phyloP scores from a whole-genome alignment of 1,140 invertebrate genomes.

The Bombus sylvicola region DNA sequence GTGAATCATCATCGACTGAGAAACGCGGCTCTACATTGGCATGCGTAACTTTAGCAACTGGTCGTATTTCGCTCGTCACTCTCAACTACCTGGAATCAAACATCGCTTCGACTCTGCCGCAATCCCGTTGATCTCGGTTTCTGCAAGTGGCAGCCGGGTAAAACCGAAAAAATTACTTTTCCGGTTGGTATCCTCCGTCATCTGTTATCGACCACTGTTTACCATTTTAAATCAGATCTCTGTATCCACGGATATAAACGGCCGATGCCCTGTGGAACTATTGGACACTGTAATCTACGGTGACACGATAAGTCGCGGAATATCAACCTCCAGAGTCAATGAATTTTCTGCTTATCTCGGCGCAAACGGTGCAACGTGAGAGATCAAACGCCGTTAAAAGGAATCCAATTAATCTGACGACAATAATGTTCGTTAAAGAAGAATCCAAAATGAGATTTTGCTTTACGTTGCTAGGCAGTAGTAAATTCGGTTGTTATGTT shows the following conservation, averaged over 20 bases:
- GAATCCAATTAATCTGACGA: not conserved
- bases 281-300: not conserved
- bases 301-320: not conserved
- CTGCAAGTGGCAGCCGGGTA: not conserved
- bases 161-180: slow-evolving; percentile 15
- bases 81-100: not conserved
- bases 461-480: no score
- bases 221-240: not conserved
- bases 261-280: no score
- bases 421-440: not conserved
- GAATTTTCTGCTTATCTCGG: no score
- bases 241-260: no score
- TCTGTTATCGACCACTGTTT: not conserved
- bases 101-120: not conserved
- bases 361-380: no score
- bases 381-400: not conserved
- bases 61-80: not conserved
- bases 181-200: not conserved
- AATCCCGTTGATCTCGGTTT: not conserved
- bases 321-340: not conserved
- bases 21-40: not conserved
- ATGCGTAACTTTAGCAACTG: not conserved
- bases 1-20: slow-evolving; percentile 31
- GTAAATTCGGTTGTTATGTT: no score
- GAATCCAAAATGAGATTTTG: no score